Percentiles rank a stretch among this genome's conserved stretches.
These are phyloP conservation scores for Heteractis magnifica DNA, from an alignment of 92 coral and sea anemone genomes.

Conservation along the genomic window DNA sequence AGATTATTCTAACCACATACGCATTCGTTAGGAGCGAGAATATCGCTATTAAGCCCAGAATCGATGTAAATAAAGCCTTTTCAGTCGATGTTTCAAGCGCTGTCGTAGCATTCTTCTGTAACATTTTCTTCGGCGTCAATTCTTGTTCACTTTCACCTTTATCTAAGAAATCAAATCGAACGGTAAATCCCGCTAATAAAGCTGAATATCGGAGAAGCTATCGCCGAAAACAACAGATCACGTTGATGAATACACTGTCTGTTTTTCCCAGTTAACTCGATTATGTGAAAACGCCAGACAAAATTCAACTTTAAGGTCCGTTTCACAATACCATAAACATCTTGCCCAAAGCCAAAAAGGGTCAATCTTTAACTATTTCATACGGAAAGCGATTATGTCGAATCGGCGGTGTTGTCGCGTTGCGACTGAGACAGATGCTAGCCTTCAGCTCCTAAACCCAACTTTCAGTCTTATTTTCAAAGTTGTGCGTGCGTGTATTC, in stretches of 20 bases:
- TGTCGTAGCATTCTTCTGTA: not conserved
- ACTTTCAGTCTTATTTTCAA: not conserved
- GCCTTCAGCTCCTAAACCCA: no score
- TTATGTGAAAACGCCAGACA: not conserved
- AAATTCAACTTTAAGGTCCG: not conserved
- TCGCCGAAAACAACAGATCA: not conserved
- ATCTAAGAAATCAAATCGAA: not conserved
- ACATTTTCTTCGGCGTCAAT: not conserved
- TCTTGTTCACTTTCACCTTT: not conserved
- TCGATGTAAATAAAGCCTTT: slow-evolving; percentile 29
- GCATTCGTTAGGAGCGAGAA: slow-evolving; percentile 30
- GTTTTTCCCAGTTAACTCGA: not conserved
- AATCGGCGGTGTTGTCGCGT: no score
- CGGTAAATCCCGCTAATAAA: not conserved
- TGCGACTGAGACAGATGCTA: no score
- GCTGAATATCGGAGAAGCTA: not conserved
- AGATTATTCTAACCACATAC: slow-evolving; percentile 30
- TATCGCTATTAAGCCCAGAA: slow-evolving; percentile 23
- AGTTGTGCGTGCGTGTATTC: not conserved
- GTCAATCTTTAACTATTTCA: no score
- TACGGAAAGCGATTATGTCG: no score
- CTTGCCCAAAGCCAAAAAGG: not conserved
- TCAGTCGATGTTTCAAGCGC: slow-evolving; percentile 13
- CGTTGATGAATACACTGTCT: not conserved
- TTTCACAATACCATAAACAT: not conserved